A percentile compares a stretch with the other conserved stretches of the same genome.
phyloP scores from a whole-genome alignment of 1,140 invertebrate species.

The Meteorus sp. region DNA sequence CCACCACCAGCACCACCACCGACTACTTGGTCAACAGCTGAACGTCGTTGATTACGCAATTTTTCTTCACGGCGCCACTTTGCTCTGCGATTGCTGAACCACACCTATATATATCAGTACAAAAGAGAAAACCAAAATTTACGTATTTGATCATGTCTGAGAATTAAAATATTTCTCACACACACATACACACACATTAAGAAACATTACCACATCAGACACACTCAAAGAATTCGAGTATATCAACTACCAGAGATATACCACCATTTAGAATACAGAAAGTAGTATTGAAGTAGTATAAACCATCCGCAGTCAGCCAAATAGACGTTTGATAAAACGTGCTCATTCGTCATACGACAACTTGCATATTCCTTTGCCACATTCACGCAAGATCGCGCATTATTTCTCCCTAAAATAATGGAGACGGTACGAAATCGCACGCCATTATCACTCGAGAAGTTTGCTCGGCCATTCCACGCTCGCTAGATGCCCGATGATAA shows the following conservation, averaged over 20 bases:
- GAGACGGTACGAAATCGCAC: too few relatives aligned
- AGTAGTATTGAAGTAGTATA: constrained; percentile 8
- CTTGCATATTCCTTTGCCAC: too few relatives aligned
- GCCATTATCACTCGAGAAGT: constrained; percentile 13
- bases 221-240: too few relatives aligned
- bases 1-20: constrained; percentile 54
- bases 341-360: too few relatives aligned
- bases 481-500: constrained; percentile 48
- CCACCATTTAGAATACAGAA: too few relatives aligned
- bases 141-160: too few relatives aligned
- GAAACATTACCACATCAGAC: too few relatives aligned
- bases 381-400: too few relatives aligned
- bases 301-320: background rate
- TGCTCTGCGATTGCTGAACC: constrained; percentile 97
- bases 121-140: too few relatives aligned
- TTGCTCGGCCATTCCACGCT: constrained; percentile 40
- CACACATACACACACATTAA: background rate
- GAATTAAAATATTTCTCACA: background rate
- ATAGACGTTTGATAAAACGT: too few relatives aligned
- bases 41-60: constrained; percentile 83
- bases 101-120: constrained; percentile 70
- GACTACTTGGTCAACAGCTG: constrained; percentile 62
- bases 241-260: background rate
- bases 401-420: background rate
- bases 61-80: constrained; percentile 99